These are phyloP conservation scores for Amphiduros pacificus DNA, from an alignment of 2,888 invertebrate genomes.

Conservation along the genomic window DNA sequence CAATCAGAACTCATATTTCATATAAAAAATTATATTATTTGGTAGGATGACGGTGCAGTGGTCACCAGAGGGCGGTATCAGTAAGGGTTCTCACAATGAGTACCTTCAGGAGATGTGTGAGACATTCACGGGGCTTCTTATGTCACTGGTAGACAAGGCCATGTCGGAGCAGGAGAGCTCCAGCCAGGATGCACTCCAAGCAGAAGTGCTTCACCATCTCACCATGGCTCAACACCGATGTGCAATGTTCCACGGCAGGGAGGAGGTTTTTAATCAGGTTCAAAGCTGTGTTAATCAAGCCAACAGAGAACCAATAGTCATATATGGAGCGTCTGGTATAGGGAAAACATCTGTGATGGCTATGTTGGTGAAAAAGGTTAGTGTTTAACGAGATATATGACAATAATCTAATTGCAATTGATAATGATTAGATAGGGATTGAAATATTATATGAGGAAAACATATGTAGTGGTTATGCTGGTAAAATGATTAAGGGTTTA, in stretches of 20 bases:
- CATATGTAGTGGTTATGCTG: too few relatives aligned
- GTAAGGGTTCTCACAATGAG: slow-evolving; percentile 34
- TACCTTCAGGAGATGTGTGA: slow-evolving; percentile 34
- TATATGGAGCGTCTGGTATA: slow-evolving; percentile 46
- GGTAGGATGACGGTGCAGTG: slow-evolving; percentile 29
- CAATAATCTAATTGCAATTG: too few relatives aligned
- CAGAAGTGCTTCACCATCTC: slow-evolving; percentile 40
- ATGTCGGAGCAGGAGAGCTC: slow-evolving; percentile 28
- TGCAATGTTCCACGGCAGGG: slow-evolving; percentile 36
- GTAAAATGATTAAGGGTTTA: too few relatives aligned
- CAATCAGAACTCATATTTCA: too few relatives aligned
- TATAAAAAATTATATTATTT: too few relatives aligned
- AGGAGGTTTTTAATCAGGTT: slow-evolving; percentile 34
- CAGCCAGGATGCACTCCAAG: slow-evolving; percentile 32
- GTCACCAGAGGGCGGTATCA: slow-evolving; percentile 38
- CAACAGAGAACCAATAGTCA: slow-evolving; percentile 34
- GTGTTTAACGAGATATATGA: too few relatives aligned
- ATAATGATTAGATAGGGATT: too few relatives aligned
- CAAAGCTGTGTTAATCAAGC: slow-evolving; percentile 28
- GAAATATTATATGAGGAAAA: too few relatives aligned
- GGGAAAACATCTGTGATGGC: slow-evolving; percentile 53
- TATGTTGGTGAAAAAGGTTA: too few relatives aligned
- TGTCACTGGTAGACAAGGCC: slow-evolving; percentile 34
- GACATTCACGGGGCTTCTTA: slow-evolving; percentile 36
- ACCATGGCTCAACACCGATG: slow-evolving; percentile 29